Evolutionary conservation across 2,113 vertebrate species (phyloP), one percentile per base, ranked within the genome.

Genomic region (Camelus dromedarius): DNA sequence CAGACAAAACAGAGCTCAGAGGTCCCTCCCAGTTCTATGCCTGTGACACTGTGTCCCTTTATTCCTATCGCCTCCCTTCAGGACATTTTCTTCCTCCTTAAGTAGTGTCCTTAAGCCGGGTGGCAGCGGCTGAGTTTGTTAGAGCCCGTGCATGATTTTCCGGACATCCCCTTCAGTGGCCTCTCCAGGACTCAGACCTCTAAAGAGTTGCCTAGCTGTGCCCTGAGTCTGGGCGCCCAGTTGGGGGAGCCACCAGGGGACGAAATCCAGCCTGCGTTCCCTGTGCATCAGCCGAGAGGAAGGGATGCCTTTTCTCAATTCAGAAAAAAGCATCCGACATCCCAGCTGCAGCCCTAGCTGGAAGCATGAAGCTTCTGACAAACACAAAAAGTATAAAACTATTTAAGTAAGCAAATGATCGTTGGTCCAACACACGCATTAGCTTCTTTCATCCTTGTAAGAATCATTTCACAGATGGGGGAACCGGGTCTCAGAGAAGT

Each of bases 201-300:
- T n/a, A 7, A 3, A 3, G 0, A 35, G 20, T 0, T 6, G 5
- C 20, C 3, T 5, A 86, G 70, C 48, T 54, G 42, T 20, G 4
- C 11, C 64, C 26, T 8, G 3, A 12, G 28, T 13, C 3, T 2
- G 11, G 62, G 13, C 15, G 32, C 52, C 82, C 32, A 38, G 24
- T 35, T 48, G 3, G 8, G 8, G 2, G n/a, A 73, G 18, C 22
- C 46, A 11, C 8, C 3, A 12, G 24, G 28, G 66, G 9, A 7
- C 1, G 0, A 75, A 54, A 24, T 60, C 28, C 66, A 80, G 9
- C 54, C 32, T 35, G 26, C 13, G 66, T 3, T 2, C 28, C 28
- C 20, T 26, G 8, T 5, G 58, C 1, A 70, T 66, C 35, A 54
- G 50, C 32, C 75, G 16, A 82, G 52, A 91, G 56, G 67, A 79